Percentiles rank a stretch among this genome's conserved stretches.
These are phyloP conservation scores for Chydorus sphaericus DNA, from an alignment of 2,888 invertebrate species.

Conservation along the genomic window DNA sequence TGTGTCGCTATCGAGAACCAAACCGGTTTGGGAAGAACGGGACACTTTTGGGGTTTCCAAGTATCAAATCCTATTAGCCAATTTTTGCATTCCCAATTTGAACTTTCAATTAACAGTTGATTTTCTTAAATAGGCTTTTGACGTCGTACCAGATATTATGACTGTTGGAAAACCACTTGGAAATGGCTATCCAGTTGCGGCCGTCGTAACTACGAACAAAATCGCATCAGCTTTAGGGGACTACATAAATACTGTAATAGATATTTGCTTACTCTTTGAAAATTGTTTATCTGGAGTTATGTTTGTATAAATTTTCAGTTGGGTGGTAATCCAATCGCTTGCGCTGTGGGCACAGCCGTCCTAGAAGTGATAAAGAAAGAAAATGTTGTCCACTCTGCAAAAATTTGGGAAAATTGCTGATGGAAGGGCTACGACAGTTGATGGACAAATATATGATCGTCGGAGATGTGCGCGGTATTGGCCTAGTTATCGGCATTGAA, in stretches of 20 bases:
- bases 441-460: slow-evolving; percentile 25
- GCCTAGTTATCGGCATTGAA: slow-evolving; percentile 43
- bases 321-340: slow-evolving; percentile 40
- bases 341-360: slow-evolving; percentile 38
- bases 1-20: slow-evolving; percentile 43
- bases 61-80: slow-evolving; percentile 6
- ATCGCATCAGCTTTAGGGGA: slow-evolving; percentile 33
- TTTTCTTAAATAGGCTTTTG: slow-evolving; percentile 28
- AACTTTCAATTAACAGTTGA: not conserved
- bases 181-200: slow-evolving; percentile 42
- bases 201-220: slow-evolving; percentile 39
- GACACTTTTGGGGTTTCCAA: slow-evolving; percentile 42
- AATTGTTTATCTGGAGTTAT: too few species aligned
- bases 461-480: slow-evolving; percentile 42
- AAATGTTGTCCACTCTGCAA: slow-evolving; percentile 30
- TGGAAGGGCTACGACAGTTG: slow-evolving; percentile 30
- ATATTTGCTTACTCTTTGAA: not conserved
- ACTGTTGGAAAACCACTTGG: slow-evolving; percentile 28
- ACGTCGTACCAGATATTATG: slow-evolving; percentile 39
- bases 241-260: slow-evolving; percentile 37
- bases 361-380: slow-evolving; percentile 36
- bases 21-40: slow-evolving; percentile 41
- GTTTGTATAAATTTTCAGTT: slow-evolving; percentile 27
- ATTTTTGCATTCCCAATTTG: not conserved
- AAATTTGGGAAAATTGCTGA: slow-evolving; percentile 35